Base-by-base conservation (phyloP, 2,797 vertebrate genomes). In the Alfaro cultratus region DNA sequence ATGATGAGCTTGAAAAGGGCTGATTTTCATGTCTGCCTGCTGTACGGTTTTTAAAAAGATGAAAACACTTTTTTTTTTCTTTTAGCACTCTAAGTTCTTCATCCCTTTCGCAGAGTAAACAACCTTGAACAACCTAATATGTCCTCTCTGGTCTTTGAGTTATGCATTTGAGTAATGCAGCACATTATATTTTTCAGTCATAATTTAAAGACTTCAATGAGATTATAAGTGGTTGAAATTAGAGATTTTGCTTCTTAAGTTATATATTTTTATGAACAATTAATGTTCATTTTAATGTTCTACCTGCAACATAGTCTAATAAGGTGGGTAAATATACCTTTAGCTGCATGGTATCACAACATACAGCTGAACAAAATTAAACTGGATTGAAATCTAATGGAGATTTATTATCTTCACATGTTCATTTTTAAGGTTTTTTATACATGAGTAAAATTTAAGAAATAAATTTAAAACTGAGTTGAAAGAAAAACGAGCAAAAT, bases 51-150 rank as follows among this genome's bases (percentile, higher is more conserved):
- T 41, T 6, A 68, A 78, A 77, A 31, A 36, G 29, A 5, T 43
- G 18, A 31, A 39, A 74, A 79, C 10, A 4, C 1, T 5, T 75
- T 83, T 75, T 80, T 12, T 79, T 5, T 73, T 82, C 75, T 46
- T 49, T 49, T 7, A 71, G 39, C 23, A 21, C 53, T 64, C 23
- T 55, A 31, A 46, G 79, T 68, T 84, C 70, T 80, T 81, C 47
- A 68, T 76, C 76, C 46, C 43, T 34, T 78, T 64, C 60, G 84
- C 73, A 67, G 46, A 89, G 84, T 89, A 87, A 89, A 90, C 55
- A 53, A 70, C 74, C 41, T 62, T 77, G 12, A 41, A 84, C 80
- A 36, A 67, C 23, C 47, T 8, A 10, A 4, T 3, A 4, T 81
- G 43, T 76, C 49, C 31, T 78, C 2, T 7, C 5, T 53, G 1